A percentile compares a stretch with the other conserved stretches of the same genome.
These are phyloP conservation scores for Montipora capitata DNA, from an alignment of 92 coral and sea anemone species.

Conservation along the genomic window DNA sequence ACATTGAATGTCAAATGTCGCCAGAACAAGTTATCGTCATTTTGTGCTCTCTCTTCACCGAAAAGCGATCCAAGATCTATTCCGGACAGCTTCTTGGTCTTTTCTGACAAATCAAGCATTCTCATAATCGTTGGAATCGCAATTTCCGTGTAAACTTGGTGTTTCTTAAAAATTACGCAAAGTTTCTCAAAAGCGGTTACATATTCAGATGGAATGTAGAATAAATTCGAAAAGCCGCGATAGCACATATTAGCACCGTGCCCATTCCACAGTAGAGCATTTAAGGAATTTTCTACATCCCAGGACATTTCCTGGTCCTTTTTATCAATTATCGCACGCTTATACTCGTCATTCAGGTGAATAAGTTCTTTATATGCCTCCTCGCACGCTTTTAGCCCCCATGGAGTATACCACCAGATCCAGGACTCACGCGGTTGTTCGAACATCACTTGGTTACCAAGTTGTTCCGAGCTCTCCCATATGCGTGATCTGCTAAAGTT, in stretches of 20 bases:
- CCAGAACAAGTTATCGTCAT: conserved; percentile 70
- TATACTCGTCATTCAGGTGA: conserved; percentile 67
- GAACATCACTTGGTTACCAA: conserved; percentile 79
- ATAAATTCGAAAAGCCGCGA: conserved; percentile 66
- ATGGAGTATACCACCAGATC: conserved; percentile 89
- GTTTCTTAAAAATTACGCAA: conserved; percentile 79
- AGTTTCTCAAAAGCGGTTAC: conserved; percentile 74
- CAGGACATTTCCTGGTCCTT: conserved; percentile 58
- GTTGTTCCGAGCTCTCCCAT: conserved; percentile 78
- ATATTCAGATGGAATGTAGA: conserved; percentile 83
- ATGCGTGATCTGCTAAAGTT: conserved; percentile 74
- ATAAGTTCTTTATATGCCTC: conserved; percentile 78
- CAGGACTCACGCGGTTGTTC: conserved; percentile 80
- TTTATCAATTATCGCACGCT: conserved; percentile 38
- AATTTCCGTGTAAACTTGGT: conserved; percentile 80
- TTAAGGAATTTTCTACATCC: conserved; percentile 90
- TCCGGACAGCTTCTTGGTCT: conserved; percentile 62
- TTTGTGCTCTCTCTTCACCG: conserved; percentile 79
- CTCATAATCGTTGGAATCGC: conserved; percentile 88
- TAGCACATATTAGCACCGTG: conserved; percentile 87
- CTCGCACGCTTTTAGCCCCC: conserved; percentile 86
- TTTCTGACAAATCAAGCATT: conserved; percentile 84
- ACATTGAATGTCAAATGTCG: conserved; percentile 64
- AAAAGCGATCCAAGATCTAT: conserved; percentile 67
- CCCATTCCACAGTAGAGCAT: conserved; percentile 97